Base-by-base conservation (phyloP, 2,797 vertebrate genomes). In the Euthynnus affinis region DNA sequence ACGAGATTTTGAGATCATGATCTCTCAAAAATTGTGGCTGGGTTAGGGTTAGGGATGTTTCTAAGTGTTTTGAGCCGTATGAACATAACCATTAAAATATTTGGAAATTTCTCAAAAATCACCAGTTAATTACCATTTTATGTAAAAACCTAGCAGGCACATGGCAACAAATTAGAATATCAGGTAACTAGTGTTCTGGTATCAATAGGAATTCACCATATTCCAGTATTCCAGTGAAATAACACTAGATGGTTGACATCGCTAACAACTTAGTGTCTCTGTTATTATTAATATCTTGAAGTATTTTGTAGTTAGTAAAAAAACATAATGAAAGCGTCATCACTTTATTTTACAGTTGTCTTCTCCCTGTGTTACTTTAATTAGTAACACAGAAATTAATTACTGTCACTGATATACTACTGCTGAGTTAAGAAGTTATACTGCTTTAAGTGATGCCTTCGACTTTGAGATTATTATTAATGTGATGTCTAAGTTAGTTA, bases 341-440 rank as follows among this genome's bases (percentile, higher is more conserved):
- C 62, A 69, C 48, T 80, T 73, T 29, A 20, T 58, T 69, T 72
- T 57, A 34, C 22, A 37, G 9, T 46, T 72, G 17, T 62, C 27
- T 60, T 72, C 52, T 18, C 9, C 12, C 20, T 25, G 6, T 48
- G 60, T 25, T 72, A 32, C 71, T 70, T 64, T n/a, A n/a, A n/a
- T n/a, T n/a, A n/a, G n/a, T n/a, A n/a, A n/a, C n/a, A n/a, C n/a
- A n/a, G n/a, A n/a, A n/a, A 51, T 57, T 81, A 71, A 83, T 78
- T 64, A 66, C 46, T 23, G 51, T 53, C 18, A 46, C 63, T 70
- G 65, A 83, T 71, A 75, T 44, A 48, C 37, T 53, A 51, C 59
- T 48, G 76, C 76, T 82, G 74, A 71, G 32, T 67, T 80, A 73
- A 74, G 72, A 60, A 49, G 29, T 62, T 37, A 63, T n/a, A 55